phyloP scores from a whole-genome alignment of 2,888 invertebrate genomes.

The Stictocephala bisonia region DNA sequence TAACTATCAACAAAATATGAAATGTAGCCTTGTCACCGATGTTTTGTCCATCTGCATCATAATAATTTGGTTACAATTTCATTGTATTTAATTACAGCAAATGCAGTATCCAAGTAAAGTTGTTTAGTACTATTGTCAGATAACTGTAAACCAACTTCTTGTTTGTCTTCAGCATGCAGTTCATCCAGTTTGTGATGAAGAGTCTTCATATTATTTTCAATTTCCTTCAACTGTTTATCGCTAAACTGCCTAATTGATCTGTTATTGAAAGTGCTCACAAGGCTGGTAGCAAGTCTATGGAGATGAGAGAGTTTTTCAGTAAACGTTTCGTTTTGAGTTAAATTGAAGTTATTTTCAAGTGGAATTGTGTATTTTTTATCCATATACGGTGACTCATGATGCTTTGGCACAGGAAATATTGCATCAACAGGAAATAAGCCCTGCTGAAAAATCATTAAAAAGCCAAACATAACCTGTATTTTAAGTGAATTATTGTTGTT shows the following conservation, averaged over 20 bases:
- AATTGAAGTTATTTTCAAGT: not conserved
- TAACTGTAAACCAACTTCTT: not conserved
- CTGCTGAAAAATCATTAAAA: too few species aligned
- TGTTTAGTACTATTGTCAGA: not conserved
- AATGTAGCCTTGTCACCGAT: too few species aligned
- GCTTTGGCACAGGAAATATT: slow-evolving; percentile 22
- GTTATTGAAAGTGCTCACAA: not conserved
- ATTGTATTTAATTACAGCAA: slow-evolving; percentile 20
- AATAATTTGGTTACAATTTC: slow-evolving; percentile 17
- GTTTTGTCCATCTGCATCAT: not conserved
- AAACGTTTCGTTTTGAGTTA: not conserved
- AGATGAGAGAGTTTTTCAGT: not conserved
- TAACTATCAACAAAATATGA: too few species aligned
- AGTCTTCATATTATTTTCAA: slow-evolving; percentile 4
- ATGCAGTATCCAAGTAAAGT: slow-evolving; percentile 12
- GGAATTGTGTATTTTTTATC: slow-evolving; percentile 21
- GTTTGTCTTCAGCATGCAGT: slow-evolving; percentile 14
- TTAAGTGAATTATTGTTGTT: too few species aligned
- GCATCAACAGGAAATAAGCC: too few species aligned
- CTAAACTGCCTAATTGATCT: not conserved
- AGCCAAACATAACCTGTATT: too few species aligned
- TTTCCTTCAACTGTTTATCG: not conserved
- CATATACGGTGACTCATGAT: slow-evolving; percentile 14
- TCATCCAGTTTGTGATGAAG: slow-evolving; percentile 19
- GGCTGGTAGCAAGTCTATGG: not conserved